These are phyloP conservation scores for Diarsia mendica DNA, from an alignment of 2,888 invertebrate species.

Conservation along the genomic window DNA sequence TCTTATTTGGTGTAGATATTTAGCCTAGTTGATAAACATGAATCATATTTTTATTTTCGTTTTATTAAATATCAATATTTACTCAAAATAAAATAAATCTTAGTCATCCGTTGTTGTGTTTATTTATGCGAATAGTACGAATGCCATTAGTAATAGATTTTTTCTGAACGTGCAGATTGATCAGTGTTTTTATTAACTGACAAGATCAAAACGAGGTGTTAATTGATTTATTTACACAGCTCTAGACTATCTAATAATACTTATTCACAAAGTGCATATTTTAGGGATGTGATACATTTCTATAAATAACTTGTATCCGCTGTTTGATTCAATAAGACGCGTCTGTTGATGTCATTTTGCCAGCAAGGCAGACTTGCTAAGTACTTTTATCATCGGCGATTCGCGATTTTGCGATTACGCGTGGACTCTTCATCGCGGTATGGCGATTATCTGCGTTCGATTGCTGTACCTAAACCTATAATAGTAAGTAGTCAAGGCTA, in stretches of 20 bases:
- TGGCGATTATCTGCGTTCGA: not conserved
- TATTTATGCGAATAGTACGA: not conserved
- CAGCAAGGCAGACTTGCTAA: not conserved
- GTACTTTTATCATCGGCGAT: not conserved
- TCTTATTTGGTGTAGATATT: not conserved
- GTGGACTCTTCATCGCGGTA: not conserved
- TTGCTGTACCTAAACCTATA: not conserved
- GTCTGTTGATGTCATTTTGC: constrained; percentile 44
- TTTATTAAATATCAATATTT: not conserved
- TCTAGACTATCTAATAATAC: constrained; percentile 13
- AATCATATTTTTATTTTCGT: not conserved
- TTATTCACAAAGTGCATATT: constrained; percentile 16
- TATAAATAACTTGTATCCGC: constrained; percentile 28
- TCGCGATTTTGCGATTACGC: not conserved
- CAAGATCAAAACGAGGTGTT: constrained; percentile 2
- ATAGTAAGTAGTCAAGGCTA: not conserved
- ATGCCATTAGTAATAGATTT: not conserved
- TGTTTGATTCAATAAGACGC: constrained; percentile 37
- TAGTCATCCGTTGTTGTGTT: not conserved
- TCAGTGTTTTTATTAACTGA: constrained; percentile 22
- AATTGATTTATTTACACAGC: constrained; percentile 28
- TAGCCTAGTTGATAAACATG: not conserved
- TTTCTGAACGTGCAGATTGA: constrained; percentile 2
- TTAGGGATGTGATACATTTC: constrained; percentile 22
- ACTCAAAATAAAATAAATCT: not conserved